phyloP scores from a whole-genome alignment of 2,797 vertebrate species.

The Heliangelus exortis region DNA sequence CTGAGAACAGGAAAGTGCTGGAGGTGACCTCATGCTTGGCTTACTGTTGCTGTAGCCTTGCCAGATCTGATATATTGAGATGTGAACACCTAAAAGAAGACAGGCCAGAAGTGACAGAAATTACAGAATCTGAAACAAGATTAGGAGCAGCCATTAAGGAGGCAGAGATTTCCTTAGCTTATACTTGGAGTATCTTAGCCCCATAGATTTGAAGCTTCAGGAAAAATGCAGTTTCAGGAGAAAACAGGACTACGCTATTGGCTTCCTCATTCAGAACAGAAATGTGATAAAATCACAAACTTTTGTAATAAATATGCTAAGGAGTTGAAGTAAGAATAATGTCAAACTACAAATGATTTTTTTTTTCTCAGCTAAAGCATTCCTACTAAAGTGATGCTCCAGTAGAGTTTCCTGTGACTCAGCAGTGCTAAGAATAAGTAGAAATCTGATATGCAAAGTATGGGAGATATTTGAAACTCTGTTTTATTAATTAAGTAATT shows the following conservation, averaged over 20 bases:
- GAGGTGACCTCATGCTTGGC: background rate
- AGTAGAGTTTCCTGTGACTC: background rate
- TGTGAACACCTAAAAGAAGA: background rate
- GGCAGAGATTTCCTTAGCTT: background rate
- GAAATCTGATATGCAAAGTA: background rate
- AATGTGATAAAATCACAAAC: background rate
- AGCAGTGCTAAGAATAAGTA: background rate
- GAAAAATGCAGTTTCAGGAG: background rate
- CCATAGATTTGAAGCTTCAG: background rate
- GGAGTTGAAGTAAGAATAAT: background rate
- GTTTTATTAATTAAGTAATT: constrained; percentile 11
- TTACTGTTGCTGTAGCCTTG: background rate
- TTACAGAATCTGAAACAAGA: background rate
- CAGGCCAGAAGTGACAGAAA: rapidly evolving
- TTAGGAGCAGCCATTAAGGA: background rate
- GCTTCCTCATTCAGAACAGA: background rate
- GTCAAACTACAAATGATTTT: background rate
- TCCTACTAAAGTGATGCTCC: background rate
- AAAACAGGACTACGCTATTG: background rate
- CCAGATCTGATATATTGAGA: background rate
- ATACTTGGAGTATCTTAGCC: background rate
- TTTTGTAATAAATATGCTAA: background rate
- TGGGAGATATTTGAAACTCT: background rate
- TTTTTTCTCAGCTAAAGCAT: background rate
- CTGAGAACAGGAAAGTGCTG: background rate